phyloP scores from a whole-genome alignment of 92 coral and sea anemone species.

The Virgularia gustaviana region DNA sequence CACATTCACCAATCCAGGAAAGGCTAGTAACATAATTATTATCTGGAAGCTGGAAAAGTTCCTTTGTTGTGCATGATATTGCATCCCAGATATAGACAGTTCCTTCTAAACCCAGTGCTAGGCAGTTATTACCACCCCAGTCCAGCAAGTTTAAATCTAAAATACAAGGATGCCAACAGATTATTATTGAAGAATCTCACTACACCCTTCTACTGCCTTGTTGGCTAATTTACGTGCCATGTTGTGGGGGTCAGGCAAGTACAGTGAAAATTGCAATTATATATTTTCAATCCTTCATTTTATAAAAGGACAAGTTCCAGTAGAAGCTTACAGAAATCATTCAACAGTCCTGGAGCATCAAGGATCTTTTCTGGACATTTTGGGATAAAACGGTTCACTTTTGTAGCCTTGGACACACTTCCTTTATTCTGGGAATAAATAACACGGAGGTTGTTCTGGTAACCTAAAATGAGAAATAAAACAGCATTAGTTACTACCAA shows the following conservation, averaged over 20 bases:
- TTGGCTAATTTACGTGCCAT: too few species aligned
- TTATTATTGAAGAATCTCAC: too few species aligned
- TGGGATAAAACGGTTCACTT: conserved; percentile 73
- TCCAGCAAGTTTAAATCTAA: conserved; percentile 88
- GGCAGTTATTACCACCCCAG: conserved; percentile 78
- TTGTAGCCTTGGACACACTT: conserved; percentile 66
- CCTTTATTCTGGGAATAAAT: conserved; percentile 81
- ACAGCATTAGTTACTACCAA: background rate
- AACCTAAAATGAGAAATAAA: conserved; percentile 52
- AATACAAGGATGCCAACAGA: background rate
- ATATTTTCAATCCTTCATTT: too few species aligned
- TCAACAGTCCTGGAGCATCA: conserved; percentile 85
- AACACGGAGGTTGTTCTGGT: conserved; percentile 82
- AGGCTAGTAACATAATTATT: conserved; percentile 84
- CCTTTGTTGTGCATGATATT: conserved; percentile 54
- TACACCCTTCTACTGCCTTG: too few species aligned
- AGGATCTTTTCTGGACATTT: conserved; percentile 83
- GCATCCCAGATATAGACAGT: conserved; percentile 81
- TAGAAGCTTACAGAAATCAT: conserved; percentile 76
- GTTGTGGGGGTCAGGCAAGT: too few species aligned
- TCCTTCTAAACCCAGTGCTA: conserved; percentile 75
- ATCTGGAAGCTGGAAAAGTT: conserved; percentile 69
- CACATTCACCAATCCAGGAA: conserved; percentile 71
- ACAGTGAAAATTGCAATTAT: too few species aligned
- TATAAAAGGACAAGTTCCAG: background rate